Percentiles rank a stretch among this genome's conserved stretches.
Conservation (phyloP, 1,140 invertebrate genomes). For the Pseudomyrmex gracilis region DNA sequence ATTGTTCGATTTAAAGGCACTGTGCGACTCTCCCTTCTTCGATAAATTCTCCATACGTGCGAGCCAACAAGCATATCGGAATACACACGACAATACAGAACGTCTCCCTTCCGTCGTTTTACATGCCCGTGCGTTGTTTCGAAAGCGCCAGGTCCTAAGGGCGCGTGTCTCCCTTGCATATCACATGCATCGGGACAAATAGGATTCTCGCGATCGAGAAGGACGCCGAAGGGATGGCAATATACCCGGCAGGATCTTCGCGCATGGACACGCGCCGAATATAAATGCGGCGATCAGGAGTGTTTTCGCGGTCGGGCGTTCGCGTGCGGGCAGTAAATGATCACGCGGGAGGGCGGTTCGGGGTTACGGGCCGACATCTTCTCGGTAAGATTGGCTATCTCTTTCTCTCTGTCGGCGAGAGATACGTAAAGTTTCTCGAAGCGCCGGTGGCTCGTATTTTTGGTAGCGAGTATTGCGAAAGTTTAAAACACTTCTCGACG, state of each 20-base stretch:
- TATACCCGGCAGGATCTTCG: conserved; percentile 69
- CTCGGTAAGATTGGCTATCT: background rate
- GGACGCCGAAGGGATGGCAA: conserved; percentile 65
- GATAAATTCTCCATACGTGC: conserved; percentile 67
- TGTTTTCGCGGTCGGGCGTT: conserved; percentile 45
- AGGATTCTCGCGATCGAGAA: conserved; percentile 48
- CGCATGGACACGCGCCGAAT: conserved; percentile 73
- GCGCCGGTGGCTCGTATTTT: conserved; percentile 24
- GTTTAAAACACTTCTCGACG: conserved; percentile 47
- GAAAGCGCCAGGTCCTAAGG: conserved; percentile 50
- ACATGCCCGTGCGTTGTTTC: conserved; percentile 73
- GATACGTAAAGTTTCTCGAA: conserved; percentile 38
- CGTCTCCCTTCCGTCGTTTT: conserved; percentile 66
- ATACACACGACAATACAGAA: conserved; percentile 64
- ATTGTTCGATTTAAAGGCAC: conserved; percentile 35
- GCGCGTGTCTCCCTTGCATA: conserved; percentile 28
- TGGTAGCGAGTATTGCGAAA: conserved; percentile 45
- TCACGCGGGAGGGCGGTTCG: conserved; percentile 33
- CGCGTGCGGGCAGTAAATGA: conserved; percentile 61
- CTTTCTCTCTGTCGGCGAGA: background rate
- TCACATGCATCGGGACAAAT: conserved; percentile 44
- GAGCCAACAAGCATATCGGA: conserved; percentile 52
- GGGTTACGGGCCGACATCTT: conserved; percentile 36
- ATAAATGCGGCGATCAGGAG: conserved; percentile 81
- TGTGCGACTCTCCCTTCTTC: background rate